A percentile compares a stretch with the other conserved stretches of the same genome.
Evolutionary conservation across 1,140 invertebrate species (phyloP).

Genomic region (Caenorhabditis brenneri): DNA sequence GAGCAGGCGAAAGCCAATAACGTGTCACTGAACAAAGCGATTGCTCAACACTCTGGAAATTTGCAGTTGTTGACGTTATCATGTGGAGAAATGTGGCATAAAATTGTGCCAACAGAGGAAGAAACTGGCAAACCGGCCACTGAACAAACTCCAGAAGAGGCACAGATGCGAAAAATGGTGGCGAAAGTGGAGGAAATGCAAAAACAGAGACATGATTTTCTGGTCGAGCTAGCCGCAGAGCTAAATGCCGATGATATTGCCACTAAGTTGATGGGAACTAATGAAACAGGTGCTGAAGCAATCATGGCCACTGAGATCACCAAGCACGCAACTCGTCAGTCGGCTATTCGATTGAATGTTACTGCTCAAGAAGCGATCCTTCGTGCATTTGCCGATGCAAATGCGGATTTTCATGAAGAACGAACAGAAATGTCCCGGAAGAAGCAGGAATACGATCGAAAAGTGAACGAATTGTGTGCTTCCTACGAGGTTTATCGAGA

Average conservation of each 20-base stretch:
- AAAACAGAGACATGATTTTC: background rate
- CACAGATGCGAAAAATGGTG: background rate
- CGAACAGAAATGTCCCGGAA: background rate
- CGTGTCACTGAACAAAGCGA: constrained; percentile 16
- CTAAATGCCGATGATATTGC: background rate
- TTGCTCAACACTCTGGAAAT: constrained; percentile 19
- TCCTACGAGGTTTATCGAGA: background rate
- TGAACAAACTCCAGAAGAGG: background rate
- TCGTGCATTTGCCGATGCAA: background rate
- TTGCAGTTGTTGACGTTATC: background rate
- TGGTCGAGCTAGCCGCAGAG: background rate
- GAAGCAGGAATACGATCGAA: background rate
- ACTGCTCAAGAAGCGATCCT: constrained; percentile 27
- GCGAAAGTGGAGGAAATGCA: background rate
- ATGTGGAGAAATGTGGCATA: constrained; percentile 18
- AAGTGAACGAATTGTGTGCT: background rate
- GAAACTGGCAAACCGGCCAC: background rate
- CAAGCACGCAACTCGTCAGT: background rate
- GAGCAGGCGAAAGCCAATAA: constrained; percentile 5
- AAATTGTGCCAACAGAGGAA: background rate
- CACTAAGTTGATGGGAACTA: background rate
- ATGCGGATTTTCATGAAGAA: constrained; percentile 10
- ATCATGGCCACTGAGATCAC: background rate
- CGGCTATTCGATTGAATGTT: background rate
- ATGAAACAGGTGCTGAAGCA: constrained; percentile 5